These are phyloP conservation scores for Leptinotarsa undecemlineata DNA, from an alignment of 1,140 invertebrate genomes.

Conservation along the genomic window DNA sequence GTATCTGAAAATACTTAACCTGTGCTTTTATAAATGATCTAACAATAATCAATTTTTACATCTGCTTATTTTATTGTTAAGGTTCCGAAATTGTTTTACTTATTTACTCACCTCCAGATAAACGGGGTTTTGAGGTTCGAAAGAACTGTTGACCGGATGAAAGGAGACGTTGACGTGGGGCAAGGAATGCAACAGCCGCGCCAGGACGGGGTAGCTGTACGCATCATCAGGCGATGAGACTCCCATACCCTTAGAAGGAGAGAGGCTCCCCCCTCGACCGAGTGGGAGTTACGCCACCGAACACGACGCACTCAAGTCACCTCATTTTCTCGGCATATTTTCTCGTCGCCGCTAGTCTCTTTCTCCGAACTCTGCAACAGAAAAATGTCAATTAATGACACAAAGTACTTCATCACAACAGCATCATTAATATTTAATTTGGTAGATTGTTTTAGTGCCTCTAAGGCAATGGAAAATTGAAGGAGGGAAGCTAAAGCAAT, in stretches of 20 bases:
- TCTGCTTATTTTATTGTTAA: no score
- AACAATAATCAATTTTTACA: no score
- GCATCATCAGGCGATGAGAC: slow-evolving; percentile 62
- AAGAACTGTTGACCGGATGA: slow-evolving; percentile 86
- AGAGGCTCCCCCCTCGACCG: slow-evolving; percentile 3
- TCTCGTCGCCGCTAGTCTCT: not conserved
- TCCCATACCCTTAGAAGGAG: slow-evolving; percentile 47
- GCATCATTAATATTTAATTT: no score
- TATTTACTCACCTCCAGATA: slow-evolving; percentile 79
- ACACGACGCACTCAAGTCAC: not conserved
- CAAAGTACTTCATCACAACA: no score
- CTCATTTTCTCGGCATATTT: not conserved
- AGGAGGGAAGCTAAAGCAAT: no score
- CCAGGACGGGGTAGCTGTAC: slow-evolving; percentile 79
- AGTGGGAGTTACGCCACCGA: not conserved
- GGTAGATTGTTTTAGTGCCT: no score
- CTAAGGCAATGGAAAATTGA: no score
- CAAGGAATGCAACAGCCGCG: slow-evolving; percentile 81
- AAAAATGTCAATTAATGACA: not conserved
- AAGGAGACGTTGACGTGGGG: slow-evolving; percentile 87
- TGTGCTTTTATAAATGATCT: no score
- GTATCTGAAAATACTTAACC: no score
- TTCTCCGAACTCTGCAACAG: not conserved
- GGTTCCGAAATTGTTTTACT: no score
- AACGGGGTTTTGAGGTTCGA: slow-evolving; percentile 83